phyloP scores from a whole-genome alignment of 2,113 vertebrate species.

The Craseonycteris thonglongyai region DNA sequence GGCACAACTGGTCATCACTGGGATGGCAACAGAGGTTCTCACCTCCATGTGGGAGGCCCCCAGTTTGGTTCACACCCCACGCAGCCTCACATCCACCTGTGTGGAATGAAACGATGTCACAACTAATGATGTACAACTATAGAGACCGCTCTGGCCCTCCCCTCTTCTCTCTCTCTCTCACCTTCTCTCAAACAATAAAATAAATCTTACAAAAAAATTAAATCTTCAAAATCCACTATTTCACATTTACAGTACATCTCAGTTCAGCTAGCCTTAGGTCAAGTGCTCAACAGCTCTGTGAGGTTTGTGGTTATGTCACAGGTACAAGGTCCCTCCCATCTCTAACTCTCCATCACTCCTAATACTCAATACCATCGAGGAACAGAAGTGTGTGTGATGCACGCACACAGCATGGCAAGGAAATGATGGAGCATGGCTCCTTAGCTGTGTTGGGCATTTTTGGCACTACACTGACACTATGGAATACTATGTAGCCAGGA shows the following conservation, averaged over 20 bases:
- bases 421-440: neutral
- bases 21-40: too few species aligned
- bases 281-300: neutral
- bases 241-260: neutral
- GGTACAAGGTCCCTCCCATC: too few species aligned
- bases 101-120: too few species aligned
- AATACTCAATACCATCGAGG: neutral
- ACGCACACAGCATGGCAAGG: fast-evolving
- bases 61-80: too few species aligned
- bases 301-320: neutral
- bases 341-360: neutral
- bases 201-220: too few species aligned
- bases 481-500: neutral
- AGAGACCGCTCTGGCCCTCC: too few species aligned
- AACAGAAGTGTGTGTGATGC: neutral
- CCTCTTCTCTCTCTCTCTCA: too few species aligned
- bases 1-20: too few species aligned
- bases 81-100: too few species aligned
- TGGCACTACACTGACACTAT: neutral
- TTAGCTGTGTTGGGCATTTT: neutral
- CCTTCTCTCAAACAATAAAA: too few species aligned
- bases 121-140: too few species aligned
- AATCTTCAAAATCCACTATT: neutral
- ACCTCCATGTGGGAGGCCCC: too few species aligned
- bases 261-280: neutral